These are phyloP conservation scores for Melipona beecheii DNA, from an alignment of 2,888 invertebrate genomes.

Conservation along the genomic window DNA sequence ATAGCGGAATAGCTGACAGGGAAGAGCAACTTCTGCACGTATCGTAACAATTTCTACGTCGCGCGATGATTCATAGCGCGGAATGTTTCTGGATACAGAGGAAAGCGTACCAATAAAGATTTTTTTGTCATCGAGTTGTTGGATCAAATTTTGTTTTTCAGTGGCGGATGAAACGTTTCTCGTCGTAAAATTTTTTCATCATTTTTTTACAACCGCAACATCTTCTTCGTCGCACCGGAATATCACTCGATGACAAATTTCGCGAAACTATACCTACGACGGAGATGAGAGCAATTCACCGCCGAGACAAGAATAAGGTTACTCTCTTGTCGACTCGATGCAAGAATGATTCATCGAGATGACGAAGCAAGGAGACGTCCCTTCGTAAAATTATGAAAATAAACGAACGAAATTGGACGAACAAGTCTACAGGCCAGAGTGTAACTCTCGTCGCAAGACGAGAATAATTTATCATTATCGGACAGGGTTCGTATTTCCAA, in stretches of 20 bases:
- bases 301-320: neutral
- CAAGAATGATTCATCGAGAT: no score
- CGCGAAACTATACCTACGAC: neutral
- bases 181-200: neutral
- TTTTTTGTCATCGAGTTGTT: neutral
- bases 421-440: neutral
- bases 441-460: neutral
- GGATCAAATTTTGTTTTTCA: neutral
- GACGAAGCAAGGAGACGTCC: neutral
- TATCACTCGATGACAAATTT: neutral
- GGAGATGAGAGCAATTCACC: neutral
- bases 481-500: neutral
- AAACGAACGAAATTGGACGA: neutral
- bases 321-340: no score
- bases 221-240: neutral
- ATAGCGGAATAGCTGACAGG: neutral
- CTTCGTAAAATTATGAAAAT: neutral
- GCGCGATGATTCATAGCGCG: neutral
- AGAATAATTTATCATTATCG: neutral
- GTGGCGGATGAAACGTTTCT: neutral
- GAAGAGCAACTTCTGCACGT: neutral
- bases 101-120: neutral
- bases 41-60: neutral
- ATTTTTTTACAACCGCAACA: no score
- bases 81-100: neutral